phyloP scores from a whole-genome alignment of 1,140 invertebrate genomes.

The Dendroctonus valens region DNA sequence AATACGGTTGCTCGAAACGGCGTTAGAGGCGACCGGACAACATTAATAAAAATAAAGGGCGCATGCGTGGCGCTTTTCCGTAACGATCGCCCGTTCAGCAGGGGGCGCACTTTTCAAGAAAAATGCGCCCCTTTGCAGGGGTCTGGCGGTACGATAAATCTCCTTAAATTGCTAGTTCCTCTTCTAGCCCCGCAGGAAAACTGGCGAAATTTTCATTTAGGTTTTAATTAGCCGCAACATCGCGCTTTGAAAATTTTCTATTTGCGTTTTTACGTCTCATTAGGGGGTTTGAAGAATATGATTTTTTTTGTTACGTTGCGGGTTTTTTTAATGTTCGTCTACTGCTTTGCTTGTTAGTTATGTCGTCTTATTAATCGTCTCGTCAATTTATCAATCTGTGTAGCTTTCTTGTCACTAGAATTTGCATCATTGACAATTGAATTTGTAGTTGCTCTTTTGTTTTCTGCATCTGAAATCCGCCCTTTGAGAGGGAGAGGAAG shows the following conservation, averaged over 20 bases:
- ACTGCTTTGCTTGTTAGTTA: too few relatives aligned
- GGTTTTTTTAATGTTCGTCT: too few relatives aligned
- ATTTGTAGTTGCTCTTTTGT: too few relatives aligned
- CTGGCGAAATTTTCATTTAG: constrained; percentile 17
- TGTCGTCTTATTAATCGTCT: too few relatives aligned
- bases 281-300: too few relatives aligned
- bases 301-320: too few relatives aligned
- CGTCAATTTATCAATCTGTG: too few relatives aligned
- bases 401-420: too few relatives aligned
- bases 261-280: too few relatives aligned
- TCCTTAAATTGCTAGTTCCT: constrained; percentile 22
- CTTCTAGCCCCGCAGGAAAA: background rate
- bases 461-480: too few relatives aligned
- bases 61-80: constrained; percentile 40
- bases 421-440: too few relatives aligned
- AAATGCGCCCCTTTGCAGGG: constrained; percentile 49
- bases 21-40: background rate
- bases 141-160: constrained; percentile 46
- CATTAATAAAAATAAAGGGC: constrained; percentile 33
- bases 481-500: too few relatives aligned
- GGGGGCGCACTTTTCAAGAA: constrained; percentile 47
- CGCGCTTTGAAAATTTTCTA: background rate
- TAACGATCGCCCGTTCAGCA: constrained; percentile 23
- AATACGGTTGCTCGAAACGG: background rate
- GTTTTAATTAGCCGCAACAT: constrained; percentile 19